These are phyloP conservation scores for Chelonoidis abingdonii DNA, from an alignment of 2,113 vertebrate species.

Conservation along the genomic window DNA sequence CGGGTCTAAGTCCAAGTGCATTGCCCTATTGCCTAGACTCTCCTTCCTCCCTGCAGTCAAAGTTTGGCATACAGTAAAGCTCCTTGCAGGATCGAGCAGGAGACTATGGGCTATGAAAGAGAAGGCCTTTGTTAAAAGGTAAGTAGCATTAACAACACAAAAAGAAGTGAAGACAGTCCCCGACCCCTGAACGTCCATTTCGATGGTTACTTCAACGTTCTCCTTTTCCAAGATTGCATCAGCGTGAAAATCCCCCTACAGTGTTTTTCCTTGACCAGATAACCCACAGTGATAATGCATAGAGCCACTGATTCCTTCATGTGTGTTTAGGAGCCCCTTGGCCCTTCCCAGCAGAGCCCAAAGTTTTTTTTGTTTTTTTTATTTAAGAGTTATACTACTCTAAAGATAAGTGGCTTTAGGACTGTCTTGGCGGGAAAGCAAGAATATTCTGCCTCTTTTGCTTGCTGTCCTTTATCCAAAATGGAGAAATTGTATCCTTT, in stretches of 20 bases:
- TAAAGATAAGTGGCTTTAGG: constrained; percentile 37
- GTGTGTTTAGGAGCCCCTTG: neutral
- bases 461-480: constrained; percentile 20
- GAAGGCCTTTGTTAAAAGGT: neutral
- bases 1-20: neutral
- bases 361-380: neutral
- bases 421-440: neutral
- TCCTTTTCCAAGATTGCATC: constrained; percentile 56
- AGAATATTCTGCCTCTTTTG: neutral
- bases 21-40: neutral
- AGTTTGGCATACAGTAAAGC: neutral
- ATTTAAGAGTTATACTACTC: neutral
- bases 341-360: neutral
- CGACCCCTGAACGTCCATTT: neutral
- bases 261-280: constrained; percentile 44
- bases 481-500: neutral
- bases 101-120: neutral
- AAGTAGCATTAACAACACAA: neutral
- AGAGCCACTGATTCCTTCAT: constrained; percentile 3
- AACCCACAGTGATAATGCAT: neutral
- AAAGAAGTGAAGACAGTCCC: constrained; percentile 30
- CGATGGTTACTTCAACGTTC: constrained; percentile 12
- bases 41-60: neutral
- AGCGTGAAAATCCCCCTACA: constrained; percentile 62
- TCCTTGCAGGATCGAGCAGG: neutral